phyloP scores from a whole-genome alignment of 2,888 invertebrate genomes.

The Drosophila neotestacea region DNA sequence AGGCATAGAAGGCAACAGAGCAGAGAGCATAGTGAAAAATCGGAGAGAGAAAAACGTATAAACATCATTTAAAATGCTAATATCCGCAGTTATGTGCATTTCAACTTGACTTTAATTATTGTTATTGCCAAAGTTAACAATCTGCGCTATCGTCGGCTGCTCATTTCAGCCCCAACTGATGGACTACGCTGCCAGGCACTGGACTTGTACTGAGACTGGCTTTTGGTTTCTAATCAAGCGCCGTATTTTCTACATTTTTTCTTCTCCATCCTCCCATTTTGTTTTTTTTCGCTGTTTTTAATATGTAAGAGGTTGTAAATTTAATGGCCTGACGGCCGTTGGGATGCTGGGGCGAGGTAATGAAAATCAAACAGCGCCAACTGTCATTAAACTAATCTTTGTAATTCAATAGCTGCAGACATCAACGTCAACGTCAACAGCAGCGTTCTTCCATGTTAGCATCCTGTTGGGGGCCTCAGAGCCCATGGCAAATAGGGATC shows the following conservation, averaged over 20 bases:
- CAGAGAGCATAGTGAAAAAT: constrained; percentile 13
- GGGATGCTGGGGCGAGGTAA: constrained; percentile 63
- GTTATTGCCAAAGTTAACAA: constrained; percentile 84
- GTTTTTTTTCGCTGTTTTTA: constrained; percentile 45
- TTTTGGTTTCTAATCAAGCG: constrained; percentile 68
- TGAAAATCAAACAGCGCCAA: constrained; percentile 81
- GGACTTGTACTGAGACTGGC: constrained; percentile 13
- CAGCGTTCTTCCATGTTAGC: constrained; percentile 33
- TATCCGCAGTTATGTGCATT: constrained; percentile 83
- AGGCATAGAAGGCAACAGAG: constrained; percentile 9
- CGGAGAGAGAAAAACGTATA: constrained; percentile 52
- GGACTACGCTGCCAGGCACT: constrained; percentile 51
- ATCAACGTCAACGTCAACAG: constrained; percentile 18
- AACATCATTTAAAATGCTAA: constrained; percentile 84
- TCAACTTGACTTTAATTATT: constrained; percentile 84
- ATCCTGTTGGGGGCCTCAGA: constrained; percentile 36
- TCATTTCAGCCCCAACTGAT: constrained; percentile 62
- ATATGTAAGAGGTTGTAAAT: constrained; percentile 80
- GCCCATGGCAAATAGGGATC: background rate
- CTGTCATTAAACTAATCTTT: constrained; percentile 83
- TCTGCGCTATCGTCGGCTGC: constrained; percentile 67
- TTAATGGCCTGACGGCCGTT: constrained; percentile 71
- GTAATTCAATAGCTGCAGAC: constrained; percentile 79
- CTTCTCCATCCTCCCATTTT: constrained; percentile 1
- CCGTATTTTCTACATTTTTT: constrained; percentile 28